Evolutionary conservation across 2,797 vertebrate species (phyloP), one percentile per base, ranked within the genome.

Genomic region (Crenuchus spilurus): DNA sequence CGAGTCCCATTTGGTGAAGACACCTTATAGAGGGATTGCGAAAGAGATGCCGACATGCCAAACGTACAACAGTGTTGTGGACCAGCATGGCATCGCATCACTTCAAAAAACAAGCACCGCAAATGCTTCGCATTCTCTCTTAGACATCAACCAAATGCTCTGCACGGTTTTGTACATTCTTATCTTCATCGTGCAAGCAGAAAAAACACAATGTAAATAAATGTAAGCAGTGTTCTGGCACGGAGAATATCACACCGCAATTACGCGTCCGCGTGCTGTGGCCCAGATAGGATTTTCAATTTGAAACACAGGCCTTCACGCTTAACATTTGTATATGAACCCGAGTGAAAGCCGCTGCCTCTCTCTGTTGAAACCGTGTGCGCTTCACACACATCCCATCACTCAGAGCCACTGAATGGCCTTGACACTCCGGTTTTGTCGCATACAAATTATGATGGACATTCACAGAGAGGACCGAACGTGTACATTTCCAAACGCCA

Each of bases 241-340:
- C 39, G 4, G 31, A 24, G 33, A 39, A 60, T 72, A 61, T 72
- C 55, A 55, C 64, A 26, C 42, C 48, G 55, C 68, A 72, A 81
- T 81, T 71, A 75, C 55, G 13, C 62, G 46, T 33, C 65, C 51
- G 37, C 24, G n/a, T 57, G 58, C 52, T 48, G 13, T 2, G 16
- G 42, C 49, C 16, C 31, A 78, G 72, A 78, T 64, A 73, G 22
- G 0, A 35, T 60, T 81, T 67, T 52, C 63, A 72, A 65, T 72
- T 75, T 81, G 69, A 70, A 42, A 41, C 46, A 10, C 48, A 74
- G 66, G 69, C 58, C 62, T 75, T 72, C 63, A 62, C 73, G 76
- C 76, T 81, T 81, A 73, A 79, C 80, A 78, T 76, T 81, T 79
- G 30, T 66, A 76, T 72, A 48, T 42, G 70, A 70, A 39, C 14